Conservation (phyloP, 2,888 invertebrate species). For the Spicauda simplicius region DNA sequence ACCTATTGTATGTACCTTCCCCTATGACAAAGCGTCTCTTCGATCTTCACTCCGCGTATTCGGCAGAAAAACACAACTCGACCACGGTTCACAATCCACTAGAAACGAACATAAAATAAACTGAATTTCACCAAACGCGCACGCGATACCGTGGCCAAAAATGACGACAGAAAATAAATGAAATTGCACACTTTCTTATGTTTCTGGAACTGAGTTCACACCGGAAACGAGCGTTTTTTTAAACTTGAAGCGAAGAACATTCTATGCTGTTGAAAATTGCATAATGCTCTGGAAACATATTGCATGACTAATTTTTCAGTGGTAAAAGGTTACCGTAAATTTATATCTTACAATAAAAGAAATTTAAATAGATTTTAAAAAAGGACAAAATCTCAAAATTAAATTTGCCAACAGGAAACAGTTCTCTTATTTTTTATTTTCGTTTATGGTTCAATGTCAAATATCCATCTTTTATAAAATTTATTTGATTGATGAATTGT, state of each 20-base stretch:
- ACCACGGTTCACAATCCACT: constrained; percentile 57
- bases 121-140: constrained; percentile 66
- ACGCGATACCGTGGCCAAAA: constrained; percentile 73
- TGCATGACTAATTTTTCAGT: constrained; percentile 64
- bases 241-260: constrained; percentile 62
- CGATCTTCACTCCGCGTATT: constrained; percentile 55
- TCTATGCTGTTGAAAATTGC: constrained; percentile 52
- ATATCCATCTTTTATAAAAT: no score
- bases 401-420: constrained; percentile 44
- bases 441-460: constrained; percentile 41
- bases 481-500: no score
- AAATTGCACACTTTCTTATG: constrained; percentile 81
- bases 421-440: constrained; percentile 19
- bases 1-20: constrained; percentile 69
- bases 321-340: constrained; percentile 19
- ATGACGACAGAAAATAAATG: constrained; percentile 83
- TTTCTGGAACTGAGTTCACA: constrained; percentile 80
- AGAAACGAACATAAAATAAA: constrained; percentile 71
- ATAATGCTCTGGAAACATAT: constrained; percentile 60
- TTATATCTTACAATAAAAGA: constrained; percentile 10
- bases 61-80: constrained; percentile 56
- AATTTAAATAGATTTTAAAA: constrained; percentile 13
- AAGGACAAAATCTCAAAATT: constrained; percentile 24
- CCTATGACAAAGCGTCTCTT: constrained; percentile 74
- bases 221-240: constrained; percentile 78